Conservation (phyloP, 2,888 invertebrate genomes). For the Coremacera marginata region DNA sequence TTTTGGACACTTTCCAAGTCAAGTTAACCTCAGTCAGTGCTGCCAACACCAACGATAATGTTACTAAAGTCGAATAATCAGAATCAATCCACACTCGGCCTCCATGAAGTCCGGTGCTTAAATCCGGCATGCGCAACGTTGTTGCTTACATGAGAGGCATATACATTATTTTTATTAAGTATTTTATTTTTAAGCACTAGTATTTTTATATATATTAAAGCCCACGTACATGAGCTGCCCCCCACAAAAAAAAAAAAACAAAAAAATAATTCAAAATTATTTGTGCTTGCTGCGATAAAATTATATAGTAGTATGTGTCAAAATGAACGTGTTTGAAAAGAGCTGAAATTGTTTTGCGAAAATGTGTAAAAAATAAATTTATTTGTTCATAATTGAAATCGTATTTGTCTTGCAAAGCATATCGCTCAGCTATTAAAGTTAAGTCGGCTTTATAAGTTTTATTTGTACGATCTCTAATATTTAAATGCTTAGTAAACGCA, state of each 20-base stretch:
- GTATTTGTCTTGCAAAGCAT: background rate
- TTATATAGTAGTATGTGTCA: constrained; percentile 4
- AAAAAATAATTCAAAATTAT: background rate
- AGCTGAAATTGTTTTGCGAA: background rate
- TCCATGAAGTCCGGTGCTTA: no score
- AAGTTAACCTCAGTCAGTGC: constrained; percentile 52
- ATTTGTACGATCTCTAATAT: background rate
- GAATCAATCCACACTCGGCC: no score
- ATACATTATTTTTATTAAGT: no score
- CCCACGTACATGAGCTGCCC: background rate
- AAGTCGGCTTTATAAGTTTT: background rate
- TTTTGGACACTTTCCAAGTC: constrained; percentile 71
- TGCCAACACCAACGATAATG: background rate
- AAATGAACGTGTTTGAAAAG: background rate
- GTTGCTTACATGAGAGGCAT: no score
- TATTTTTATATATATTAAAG: background rate
- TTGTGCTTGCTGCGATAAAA: constrained; percentile 1
- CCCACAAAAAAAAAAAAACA: background rate
- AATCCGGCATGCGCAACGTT: no score
- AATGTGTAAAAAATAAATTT: constrained; percentile 10
- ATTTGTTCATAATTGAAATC: background rate
- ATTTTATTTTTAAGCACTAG: no score
- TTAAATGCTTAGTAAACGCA: no score
- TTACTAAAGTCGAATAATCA: background rate
- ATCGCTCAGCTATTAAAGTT: background rate